These are phyloP conservation scores for Allygus modestus DNA, from an alignment of 2,888 invertebrate species.

Conservation along the genomic window DNA sequence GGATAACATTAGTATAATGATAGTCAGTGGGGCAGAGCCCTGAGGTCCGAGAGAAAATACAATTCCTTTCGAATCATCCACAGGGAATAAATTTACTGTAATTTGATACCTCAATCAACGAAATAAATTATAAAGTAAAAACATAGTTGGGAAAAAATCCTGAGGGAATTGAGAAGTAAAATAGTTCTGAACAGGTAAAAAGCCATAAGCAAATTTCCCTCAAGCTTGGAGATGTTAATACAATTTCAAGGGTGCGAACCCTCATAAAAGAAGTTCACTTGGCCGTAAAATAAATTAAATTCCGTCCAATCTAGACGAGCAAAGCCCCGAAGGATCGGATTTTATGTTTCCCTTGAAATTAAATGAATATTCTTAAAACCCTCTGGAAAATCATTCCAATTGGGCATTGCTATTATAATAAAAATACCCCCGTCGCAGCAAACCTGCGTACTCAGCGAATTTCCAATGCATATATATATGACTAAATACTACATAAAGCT, in stretches of 20 bases:
- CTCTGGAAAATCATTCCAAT: neutral
- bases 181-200: neutral
- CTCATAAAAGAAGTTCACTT: conserved; percentile 32
- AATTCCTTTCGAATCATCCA: too few relatives aligned
- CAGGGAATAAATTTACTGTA: too few relatives aligned
- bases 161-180: too few relatives aligned
- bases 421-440: conserved; percentile 1
- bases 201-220: neutral
- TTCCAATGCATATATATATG: neutral
- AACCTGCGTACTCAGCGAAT: conserved; percentile 4
- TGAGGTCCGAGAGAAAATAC: too few relatives aligned
- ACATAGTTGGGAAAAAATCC: too few relatives aligned
- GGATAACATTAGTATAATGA: too few relatives aligned
- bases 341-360: neutral
- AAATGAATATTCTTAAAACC: neutral
- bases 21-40: too few relatives aligned
- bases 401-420: neutral
- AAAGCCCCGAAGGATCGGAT: neutral
- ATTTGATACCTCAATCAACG: too few relatives aligned
- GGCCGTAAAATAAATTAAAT: conserved; percentile 22
- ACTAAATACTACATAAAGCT: too few relatives aligned
- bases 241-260: conserved; percentile 38
- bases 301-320: conserved; percentile 11
- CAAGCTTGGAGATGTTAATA: neutral
- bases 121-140: too few relatives aligned